phyloP scores from a whole-genome alignment of 2,113 vertebrate species.

The Odobenus rosmarus region DNA sequence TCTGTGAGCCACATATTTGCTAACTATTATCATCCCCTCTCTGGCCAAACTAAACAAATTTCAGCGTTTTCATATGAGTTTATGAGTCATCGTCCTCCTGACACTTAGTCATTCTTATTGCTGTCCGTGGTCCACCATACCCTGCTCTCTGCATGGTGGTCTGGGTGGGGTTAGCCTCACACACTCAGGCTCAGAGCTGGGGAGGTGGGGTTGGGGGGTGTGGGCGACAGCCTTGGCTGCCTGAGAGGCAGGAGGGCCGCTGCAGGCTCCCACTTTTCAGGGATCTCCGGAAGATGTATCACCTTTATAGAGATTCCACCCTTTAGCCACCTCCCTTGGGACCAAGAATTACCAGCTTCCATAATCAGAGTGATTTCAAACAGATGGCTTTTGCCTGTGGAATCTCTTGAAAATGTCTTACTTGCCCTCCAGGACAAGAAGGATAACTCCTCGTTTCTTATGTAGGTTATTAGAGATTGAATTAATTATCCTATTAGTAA shows the following conservation, averaged over 20 bases:
- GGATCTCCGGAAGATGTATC: background rate
- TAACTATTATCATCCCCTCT: background rate
- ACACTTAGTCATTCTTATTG: background rate
- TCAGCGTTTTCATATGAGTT: background rate
- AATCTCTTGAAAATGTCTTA: background rate
- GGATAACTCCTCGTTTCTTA: background rate
- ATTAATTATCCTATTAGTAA: constrained; percentile 45
- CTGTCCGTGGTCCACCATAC: background rate
- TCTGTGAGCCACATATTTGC: background rate
- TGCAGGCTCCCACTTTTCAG: background rate
- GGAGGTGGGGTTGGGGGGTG: accelerated
- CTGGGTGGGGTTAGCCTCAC: background rate
- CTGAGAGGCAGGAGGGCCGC: accelerated
- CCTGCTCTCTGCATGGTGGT: too few relatives aligned
- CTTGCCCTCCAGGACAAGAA: background rate
- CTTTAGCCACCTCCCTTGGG: background rate
- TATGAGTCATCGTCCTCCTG: background rate
- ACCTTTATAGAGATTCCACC: background rate
- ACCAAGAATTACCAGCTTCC: background rate
- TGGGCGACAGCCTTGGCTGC: background rate
- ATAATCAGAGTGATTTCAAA: background rate
- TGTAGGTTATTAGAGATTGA: background rate
- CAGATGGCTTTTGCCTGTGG: constrained; percentile 32
- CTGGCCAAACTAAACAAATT: constrained; percentile 37
- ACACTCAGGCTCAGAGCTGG: accelerated